Evolutionary conservation across 2,797 vertebrate species (phyloP).

Genomic region (Cyclopterus lumpus): DNA sequence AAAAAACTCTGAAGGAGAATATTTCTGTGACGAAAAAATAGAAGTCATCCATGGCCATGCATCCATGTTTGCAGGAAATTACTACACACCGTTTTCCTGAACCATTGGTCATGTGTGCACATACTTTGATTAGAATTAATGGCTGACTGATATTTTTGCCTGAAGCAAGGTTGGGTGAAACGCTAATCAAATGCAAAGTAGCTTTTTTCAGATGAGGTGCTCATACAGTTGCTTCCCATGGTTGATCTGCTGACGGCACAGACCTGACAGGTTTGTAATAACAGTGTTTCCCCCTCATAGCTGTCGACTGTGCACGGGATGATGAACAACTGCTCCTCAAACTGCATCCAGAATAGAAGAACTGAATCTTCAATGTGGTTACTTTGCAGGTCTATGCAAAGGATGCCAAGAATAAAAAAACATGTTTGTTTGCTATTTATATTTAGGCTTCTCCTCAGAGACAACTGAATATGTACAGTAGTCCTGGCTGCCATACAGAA

Average conservation of each 20-base stretch:
- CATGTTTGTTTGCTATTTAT: neutral
- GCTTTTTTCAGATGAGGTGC: constrained; percentile 37
- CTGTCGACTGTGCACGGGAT: constrained; percentile 4
- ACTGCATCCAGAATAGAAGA: constrained; percentile 5
- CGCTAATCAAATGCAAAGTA: constrained; percentile 26
- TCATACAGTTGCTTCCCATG: constrained; percentile 32
- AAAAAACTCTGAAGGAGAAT: neutral
- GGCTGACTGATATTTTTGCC: constrained; percentile 30
- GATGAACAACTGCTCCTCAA: constrained; percentile 21
- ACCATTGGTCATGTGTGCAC: constrained; percentile 11
- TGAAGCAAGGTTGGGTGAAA: constrained; percentile 24
- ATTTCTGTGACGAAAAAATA: constrained; percentile 10
- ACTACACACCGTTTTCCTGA: constrained; percentile 27
- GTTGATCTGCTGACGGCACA: constrained; percentile 48
- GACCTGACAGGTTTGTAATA: constrained; percentile 42
- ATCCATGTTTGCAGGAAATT: constrained; percentile 27
- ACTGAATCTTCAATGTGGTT: constrained; percentile 9
- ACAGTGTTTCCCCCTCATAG: constrained; percentile 33
- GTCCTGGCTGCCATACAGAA: neutral
- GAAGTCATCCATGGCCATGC: constrained; percentile 14
- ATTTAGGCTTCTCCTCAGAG: constrained; percentile 1
- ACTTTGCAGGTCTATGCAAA: constrained; percentile 6
- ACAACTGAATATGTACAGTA: neutral
- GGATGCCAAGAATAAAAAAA: constrained; percentile 7
- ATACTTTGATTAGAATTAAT: constrained; percentile 55